Evolutionary conservation across 2,113 vertebrate genomes (phyloP).

Genomic region (Proteles cristata): DNA sequence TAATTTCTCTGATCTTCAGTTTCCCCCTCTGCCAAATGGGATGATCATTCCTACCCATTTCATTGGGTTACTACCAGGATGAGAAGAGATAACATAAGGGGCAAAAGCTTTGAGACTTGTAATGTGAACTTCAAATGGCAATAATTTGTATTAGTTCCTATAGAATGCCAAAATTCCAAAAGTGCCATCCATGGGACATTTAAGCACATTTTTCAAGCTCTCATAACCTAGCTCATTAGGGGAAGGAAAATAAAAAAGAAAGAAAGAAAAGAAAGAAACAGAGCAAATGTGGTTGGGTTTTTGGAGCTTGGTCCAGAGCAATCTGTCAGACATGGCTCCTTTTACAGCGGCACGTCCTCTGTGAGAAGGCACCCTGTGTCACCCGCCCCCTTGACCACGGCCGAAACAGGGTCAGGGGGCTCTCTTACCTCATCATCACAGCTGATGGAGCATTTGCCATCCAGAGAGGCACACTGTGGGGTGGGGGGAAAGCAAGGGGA

Average conservation of each 20-base stretch:
- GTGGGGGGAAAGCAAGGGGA: background rate
- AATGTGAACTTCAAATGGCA: background rate
- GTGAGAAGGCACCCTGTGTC: background rate
- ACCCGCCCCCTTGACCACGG: background rate
- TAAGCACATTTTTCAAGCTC: background rate
- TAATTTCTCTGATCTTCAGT: background rate
- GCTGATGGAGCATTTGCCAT: constrained; percentile 97
- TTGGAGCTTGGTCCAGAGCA: background rate
- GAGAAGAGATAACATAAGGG: background rate
- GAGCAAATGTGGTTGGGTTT: background rate
- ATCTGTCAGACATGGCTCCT: background rate
- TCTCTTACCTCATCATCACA: constrained; percentile 96
- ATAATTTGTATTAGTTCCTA: background rate
- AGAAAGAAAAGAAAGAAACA: background rate
- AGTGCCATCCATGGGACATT: background rate
- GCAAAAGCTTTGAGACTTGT: background rate
- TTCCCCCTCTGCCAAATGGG: background rate
- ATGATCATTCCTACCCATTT: background rate
- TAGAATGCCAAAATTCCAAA: background rate
- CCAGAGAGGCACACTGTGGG: constrained; percentile 94
- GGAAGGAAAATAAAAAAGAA: too few species aligned
- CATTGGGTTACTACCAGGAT: background rate
- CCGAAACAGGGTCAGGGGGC: background rate
- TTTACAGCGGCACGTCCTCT: background rate
- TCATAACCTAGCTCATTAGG: background rate